Base-by-base conservation (phyloP, 2,888 invertebrate genomes). In the Candidula unifasciata region DNA sequence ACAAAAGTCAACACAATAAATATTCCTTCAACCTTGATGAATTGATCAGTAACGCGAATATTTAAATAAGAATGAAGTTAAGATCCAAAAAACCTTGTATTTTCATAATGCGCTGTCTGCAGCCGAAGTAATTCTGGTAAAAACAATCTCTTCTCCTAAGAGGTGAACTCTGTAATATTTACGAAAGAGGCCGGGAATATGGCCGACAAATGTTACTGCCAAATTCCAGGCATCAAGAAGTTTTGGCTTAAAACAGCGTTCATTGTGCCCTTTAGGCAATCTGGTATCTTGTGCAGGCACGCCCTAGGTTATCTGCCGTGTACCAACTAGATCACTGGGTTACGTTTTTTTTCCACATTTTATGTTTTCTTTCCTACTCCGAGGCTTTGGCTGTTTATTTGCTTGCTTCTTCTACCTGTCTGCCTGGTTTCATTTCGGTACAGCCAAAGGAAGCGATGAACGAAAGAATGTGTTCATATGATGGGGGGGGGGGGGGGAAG, bases 191-290 rank as follows among this genome's bases (percentile, higher is more conserved):
- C 8, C 18, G n/a, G n/a, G 35, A 35, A 64, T 64, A 35, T 64
- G n/a, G 79, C 24, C 30, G 8, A 37, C 52, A 37, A 78, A 78
- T 64, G 64, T 37, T 64, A 37, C 78, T 13, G n/a, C 8, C 1
- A 79, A 52, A 73, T 37, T 35, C 16, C 21, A n/a, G 35, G 73
- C 33, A 24, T 37, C 8, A 73, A 33, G 33, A 66, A 44, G 6
- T 27, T 16, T 68, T 3, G 35, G 27, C 21, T 35, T 37, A 64
- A 79, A 79, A 79, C 33, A 44, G 79, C 79, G 64, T 68, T 37
- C 66, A 64, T 79, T 79, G 79, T 79, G 79, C 79, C 79, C 79
- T 79, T 78, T 79, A 18, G 30, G 79, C 79, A 79, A 79, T 79
- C 79, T 79, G 16, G 68, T 79, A 79, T 79, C 68, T 79, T 18